Evolutionary conservation across 2,888 invertebrate species (phyloP), one percentile per base, ranked within the genome.

Genomic region (Spilosoma lubricipeda): DNA sequence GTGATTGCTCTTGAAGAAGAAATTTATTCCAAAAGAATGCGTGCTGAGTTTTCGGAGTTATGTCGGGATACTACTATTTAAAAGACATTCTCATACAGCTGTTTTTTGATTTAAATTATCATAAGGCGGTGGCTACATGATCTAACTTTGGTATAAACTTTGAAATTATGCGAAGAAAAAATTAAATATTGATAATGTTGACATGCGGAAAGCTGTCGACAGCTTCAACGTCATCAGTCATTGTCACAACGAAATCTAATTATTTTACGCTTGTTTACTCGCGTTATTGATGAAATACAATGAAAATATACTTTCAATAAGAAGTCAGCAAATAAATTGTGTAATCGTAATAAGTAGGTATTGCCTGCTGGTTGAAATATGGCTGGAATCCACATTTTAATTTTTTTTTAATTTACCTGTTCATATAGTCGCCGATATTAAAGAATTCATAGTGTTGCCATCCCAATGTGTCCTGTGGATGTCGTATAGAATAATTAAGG

Each of bases 1-100:
- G 69, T 73, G 73, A 65, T 70, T 69, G 69, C 73, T 73, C 69
- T 69, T 69, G 64, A 73, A 73, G 52, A 65, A 69, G 69, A 70
- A 59, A 73, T 73, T 73, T 73, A 73, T 73, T 70, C 23, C 23
- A 52, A 65, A 52, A 65, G 65, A 20, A 63, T 73, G 73, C 52
- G 59, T 42, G 48, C 45, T 63, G 59, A 59, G 45, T 42, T 73
- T 48, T 45, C 45, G 23, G 63, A 63, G 30, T 67, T 67, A 72
- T 30, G 36, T 67, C 59, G 15, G n/a, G 33, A 33, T 23, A 63
- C 45, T 48, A 63, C 23, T 15, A 23, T 56, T 52, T 39, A 59
- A 67, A 72, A 30, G 23, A 27, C 45, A 15, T 72, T 71, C 30
- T 67, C 23, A 23, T 0, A 67, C 67, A 11, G 0, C 27, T 67